phyloP scores from a whole-genome alignment of 2,797 vertebrate genomes.

The Mallotus villosus region DNA sequence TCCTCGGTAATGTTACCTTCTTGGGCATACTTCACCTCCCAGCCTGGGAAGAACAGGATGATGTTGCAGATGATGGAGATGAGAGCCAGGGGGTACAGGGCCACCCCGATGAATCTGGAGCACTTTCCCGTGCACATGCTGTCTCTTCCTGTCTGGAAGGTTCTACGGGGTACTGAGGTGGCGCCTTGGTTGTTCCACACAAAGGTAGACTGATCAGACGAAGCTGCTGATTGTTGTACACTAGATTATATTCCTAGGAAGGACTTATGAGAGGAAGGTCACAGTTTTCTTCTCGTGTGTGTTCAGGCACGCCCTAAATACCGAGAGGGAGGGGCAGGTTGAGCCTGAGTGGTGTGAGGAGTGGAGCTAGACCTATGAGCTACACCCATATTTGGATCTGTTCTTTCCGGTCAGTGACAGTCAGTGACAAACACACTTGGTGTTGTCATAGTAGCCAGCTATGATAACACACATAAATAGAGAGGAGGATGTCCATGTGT shows the following conservation, averaged over 20 bases:
- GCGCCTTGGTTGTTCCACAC: neutral
- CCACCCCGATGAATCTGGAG: conserved; percentile 65
- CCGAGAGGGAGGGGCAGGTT: neutral
- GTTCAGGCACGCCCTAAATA: neutral
- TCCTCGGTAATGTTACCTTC: conserved; percentile 71
- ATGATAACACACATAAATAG: neutral
- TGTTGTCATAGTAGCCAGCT: neutral
- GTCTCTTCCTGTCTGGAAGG: neutral
- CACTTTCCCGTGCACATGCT: conserved; percentile 81
- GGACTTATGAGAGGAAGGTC: neutral
- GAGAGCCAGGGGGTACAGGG: conserved; percentile 69
- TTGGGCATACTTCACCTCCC: conserved; percentile 56
- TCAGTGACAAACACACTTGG: too few relatives aligned
- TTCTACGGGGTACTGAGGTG: neutral
- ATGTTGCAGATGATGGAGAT: conserved; percentile 78
- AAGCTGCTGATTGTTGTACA: neutral
- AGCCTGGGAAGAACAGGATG: conserved; percentile 77
- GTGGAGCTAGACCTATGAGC: neutral
- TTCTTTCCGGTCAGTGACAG: neutral
- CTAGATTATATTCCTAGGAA: neutral
- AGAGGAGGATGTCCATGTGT: neutral
- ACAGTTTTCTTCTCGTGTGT: neutral
- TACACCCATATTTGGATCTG: neutral
- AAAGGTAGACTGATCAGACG: neutral
- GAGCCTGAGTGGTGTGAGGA: neutral